phyloP scores from a whole-genome alignment of 2,888 invertebrate genomes.

The Chymomyza caudatula region DNA sequence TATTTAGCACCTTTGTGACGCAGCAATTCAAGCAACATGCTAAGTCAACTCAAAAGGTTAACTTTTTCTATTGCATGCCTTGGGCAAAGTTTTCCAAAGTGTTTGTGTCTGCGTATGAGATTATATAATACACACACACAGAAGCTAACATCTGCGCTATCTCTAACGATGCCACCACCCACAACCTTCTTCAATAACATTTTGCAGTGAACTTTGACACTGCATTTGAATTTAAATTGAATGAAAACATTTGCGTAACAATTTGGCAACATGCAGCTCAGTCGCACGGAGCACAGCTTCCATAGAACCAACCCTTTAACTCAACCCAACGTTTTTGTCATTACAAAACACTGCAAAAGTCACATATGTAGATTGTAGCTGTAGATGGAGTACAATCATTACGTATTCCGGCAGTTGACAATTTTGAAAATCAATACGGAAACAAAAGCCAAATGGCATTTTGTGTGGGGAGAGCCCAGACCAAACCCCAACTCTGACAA shows the following conservation, averaged over 20 bases:
- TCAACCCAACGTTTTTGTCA: neutral
- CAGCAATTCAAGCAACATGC: neutral
- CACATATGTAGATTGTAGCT: neutral
- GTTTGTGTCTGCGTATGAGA: neutral
- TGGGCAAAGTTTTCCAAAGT: neutral
- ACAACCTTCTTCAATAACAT: neutral
- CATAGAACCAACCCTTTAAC: neutral
- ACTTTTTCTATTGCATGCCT: neutral
- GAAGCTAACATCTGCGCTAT: too few relatives aligned
- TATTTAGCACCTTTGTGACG: slow-evolving; percentile 6
- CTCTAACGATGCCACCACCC: neutral
- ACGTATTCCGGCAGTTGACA: slow-evolving; percentile 24
- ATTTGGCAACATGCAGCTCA: slow-evolving; percentile 52
- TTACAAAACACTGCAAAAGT: neutral
- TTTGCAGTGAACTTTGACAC: slow-evolving; percentile 3
- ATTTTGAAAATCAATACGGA: slow-evolving; percentile 57
- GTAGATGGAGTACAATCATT: neutral
- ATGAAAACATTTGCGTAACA: slow-evolving; percentile 67
- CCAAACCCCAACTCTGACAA: neutral
- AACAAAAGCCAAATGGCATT: neutral
- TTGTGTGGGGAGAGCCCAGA: neutral
- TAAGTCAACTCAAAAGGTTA: neutral
- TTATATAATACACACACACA: neutral
- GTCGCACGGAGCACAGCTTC: neutral
- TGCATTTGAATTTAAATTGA: slow-evolving; percentile 47